Evolutionary conservation across 2,888 invertebrate species (phyloP).

Genomic region (Stenchaetothrips biformis): DNA sequence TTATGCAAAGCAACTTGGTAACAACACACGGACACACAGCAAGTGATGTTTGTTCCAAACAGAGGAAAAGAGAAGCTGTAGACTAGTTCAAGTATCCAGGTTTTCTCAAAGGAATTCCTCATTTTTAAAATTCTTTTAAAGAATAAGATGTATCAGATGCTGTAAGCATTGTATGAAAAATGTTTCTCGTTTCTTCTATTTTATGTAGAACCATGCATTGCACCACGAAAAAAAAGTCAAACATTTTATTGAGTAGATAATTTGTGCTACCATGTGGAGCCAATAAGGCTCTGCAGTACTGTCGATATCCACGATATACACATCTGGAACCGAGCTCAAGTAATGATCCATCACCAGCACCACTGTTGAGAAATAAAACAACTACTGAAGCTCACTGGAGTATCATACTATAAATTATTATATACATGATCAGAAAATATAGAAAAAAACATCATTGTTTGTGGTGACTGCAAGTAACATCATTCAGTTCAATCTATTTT

Average conservation of each 20-base stretch:
- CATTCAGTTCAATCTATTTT: too few species aligned
- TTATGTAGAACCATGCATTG: slow-evolving; percentile 10
- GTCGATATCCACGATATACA: slow-evolving; percentile 42
- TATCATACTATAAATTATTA: background rate
- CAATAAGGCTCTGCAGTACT: slow-evolving; percentile 43
- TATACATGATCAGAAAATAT: background rate
- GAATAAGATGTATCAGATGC: background rate
- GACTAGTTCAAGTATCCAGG: too few species aligned
- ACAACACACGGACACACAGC: background rate
- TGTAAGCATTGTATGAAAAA: background rate
- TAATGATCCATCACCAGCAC: slow-evolving; percentile 21
- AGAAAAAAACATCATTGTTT: background rate
- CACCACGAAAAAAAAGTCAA: slow-evolving; percentile 27
- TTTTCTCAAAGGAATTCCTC: too few species aligned
- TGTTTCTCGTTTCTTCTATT: background rate
- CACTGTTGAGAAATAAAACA: slow-evolving; percentile 28
- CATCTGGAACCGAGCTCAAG: slow-evolving; percentile 39
- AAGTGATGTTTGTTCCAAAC: background rate
- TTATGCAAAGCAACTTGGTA: background rate
- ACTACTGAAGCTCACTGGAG: background rate
- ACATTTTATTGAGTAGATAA: slow-evolving; percentile 4
- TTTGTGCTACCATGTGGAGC: slow-evolving; percentile 41
- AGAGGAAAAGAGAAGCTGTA: background rate
- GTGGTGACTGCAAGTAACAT: too few species aligned
- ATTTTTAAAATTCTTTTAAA: background rate